phyloP scores from a whole-genome alignment of 1,140 invertebrate species.

The Bombus vancouverensis region DNA sequence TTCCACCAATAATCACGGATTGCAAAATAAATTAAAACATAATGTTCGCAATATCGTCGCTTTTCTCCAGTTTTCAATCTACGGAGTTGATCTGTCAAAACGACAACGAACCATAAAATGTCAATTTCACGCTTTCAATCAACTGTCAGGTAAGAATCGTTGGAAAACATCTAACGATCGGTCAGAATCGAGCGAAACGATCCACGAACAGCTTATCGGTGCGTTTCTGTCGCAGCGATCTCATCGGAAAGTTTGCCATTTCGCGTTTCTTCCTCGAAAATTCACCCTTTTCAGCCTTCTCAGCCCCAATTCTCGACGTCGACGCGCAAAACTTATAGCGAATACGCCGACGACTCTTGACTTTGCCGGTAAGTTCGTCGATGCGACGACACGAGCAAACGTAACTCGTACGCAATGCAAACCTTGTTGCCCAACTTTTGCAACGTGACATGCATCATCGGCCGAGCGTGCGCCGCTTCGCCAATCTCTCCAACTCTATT shows the following conservation, averaged over 20 bases:
- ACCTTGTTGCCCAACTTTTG: constrained; percentile 44
- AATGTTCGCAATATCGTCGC: not conserved
- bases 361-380: constrained; percentile 10
- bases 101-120: not conserved
- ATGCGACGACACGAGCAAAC: constrained; percentile 13
- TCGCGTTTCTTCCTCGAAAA: constrained; percentile 4
- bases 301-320: not conserved
- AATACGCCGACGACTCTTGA: constrained; percentile 25
- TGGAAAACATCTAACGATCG: not conserved
- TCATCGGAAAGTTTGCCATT: not conserved
- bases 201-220: not conserved
- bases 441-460: constrained; percentile 38
- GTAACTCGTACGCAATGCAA: constrained; percentile 34
- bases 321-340: constrained; percentile 26
- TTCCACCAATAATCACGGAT: not conserved
- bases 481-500: constrained; percentile 26
- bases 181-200: not conserved
- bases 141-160: too few species aligned
- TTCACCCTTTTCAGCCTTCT: not conserved
- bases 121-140: not conserved
- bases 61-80: not conserved
- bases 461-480: not conserved
- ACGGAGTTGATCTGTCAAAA: too few species aligned
- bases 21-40: not conserved
- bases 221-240: not conserved